Conservation (phyloP, 1,140 invertebrate genomes). For the Drosophila jambulina region DNA sequence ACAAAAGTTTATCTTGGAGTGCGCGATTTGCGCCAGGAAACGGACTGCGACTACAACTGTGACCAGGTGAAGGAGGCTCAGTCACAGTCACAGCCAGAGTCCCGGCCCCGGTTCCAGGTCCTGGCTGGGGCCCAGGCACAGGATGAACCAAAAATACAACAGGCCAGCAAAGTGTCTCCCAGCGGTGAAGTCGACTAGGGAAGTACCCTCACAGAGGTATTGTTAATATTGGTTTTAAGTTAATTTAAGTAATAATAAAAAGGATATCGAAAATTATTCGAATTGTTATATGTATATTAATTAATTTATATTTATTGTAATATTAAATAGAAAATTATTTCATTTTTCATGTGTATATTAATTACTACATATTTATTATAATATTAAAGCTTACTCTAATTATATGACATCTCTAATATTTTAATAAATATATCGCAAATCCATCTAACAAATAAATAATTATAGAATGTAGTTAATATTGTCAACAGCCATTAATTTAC, state of each 20-base stretch:
- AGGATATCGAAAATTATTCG: neutral
- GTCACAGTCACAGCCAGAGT: constrained; percentile 6
- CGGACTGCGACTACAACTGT: constrained; percentile 31
- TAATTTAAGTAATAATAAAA: neutral
- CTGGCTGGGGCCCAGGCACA: neutral
- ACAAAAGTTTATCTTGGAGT: constrained; percentile 81
- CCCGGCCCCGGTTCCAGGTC: constrained; percentile 3
- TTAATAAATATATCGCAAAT: too few relatives aligned
- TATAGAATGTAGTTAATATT: too few relatives aligned
- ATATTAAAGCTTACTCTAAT: too few relatives aligned
- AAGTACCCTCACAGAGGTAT: neutral
- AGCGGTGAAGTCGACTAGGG: neutral
- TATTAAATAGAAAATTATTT: neutral
- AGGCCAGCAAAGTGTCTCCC: neutral
- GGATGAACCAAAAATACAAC: constrained; percentile 10
- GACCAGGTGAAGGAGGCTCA: constrained; percentile 39
- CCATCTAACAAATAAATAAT: too few relatives aligned
- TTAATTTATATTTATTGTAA: too few relatives aligned
- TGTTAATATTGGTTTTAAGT: too few relatives aligned
- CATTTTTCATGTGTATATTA: too few relatives aligned
- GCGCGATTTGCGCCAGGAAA: constrained; percentile 59
- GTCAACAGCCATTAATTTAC: too few relatives aligned
- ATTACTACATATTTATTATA: too few relatives aligned
- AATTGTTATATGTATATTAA: too few relatives aligned
- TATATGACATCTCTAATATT: too few relatives aligned